These are phyloP conservation scores for Galago senegalensis DNA, from an alignment of 2,797 vertebrate species.

Conservation along the genomic window DNA sequence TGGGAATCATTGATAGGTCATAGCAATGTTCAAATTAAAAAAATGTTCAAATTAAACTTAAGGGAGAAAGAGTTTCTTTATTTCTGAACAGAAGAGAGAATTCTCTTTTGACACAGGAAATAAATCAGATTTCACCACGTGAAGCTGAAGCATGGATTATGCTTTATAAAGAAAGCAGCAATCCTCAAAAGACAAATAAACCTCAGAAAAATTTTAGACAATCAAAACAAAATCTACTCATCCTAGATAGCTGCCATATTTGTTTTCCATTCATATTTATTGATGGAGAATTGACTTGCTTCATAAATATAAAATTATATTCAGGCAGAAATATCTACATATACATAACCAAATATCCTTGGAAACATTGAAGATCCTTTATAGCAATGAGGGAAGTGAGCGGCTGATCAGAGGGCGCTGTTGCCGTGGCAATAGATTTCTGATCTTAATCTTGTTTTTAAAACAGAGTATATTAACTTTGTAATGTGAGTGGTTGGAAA, in stretches of 20 bases:
- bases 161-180: conserved; percentile 52
- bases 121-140: conserved; percentile 83
- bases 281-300: conserved; percentile 86
- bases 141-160: not conserved
- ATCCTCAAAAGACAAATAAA: conserved; percentile 68
- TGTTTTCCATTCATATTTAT: conserved; percentile 89
- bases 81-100: conserved; percentile 81
- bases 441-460: conserved; percentile 71
- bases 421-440: conserved; percentile 80
- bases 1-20: conserved; percentile 82
- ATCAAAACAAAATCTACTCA: conserved; percentile 83
- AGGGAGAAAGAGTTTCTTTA: conserved; percentile 75
- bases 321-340: conserved; percentile 75
- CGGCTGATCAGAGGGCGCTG: conserved; percentile 79
- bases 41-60: conserved; percentile 81
- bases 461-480: conserved; percentile 81
- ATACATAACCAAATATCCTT: conserved; percentile 84
- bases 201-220: conserved; percentile 81
- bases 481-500: conserved; percentile 83
- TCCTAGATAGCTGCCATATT: conserved; percentile 83
- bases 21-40: conserved; percentile 78
- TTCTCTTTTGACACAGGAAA: conserved; percentile 73
- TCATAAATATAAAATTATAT: conserved; percentile 90
- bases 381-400: conserved; percentile 77
- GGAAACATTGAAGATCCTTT: conserved; percentile 84